phyloP scores from a whole-genome alignment of 2,113 vertebrate genomes.

The Myrmecobius fasciatus region DNA sequence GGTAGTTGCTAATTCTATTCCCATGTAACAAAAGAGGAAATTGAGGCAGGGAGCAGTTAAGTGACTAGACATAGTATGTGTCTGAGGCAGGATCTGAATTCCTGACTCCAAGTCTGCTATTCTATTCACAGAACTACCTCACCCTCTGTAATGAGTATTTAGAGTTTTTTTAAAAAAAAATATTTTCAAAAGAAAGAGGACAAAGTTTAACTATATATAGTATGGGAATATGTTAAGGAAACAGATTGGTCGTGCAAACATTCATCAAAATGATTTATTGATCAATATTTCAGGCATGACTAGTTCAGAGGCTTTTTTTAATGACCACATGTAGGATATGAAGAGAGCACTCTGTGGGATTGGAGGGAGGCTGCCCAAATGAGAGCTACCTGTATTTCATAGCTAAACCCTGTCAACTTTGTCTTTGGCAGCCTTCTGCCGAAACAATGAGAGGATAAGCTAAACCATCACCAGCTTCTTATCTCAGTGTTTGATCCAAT shows the following conservation, averaged over 20 bases:
- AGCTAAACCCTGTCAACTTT: slow-evolving; percentile 57
- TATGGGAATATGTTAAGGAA: slow-evolving; percentile 53
- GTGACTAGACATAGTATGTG: neutral
- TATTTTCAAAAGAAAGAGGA: neutral
- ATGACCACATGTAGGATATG: slow-evolving; percentile 50
- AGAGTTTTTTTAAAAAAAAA: neutral
- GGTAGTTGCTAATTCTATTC: neutral
- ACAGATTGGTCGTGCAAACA: slow-evolving; percentile 68
- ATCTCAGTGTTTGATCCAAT: slow-evolving; percentile 50
- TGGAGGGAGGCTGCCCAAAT: neutral
- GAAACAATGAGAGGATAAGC: slow-evolving; percentile 48
- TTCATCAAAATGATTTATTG: slow-evolving; percentile 79
- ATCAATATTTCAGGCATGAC: slow-evolving; percentile 75
- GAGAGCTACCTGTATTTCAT: slow-evolving; percentile 52
- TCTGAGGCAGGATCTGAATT: neutral
- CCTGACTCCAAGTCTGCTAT: neutral
- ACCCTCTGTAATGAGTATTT: neutral
- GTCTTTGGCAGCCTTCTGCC: slow-evolving; percentile 65
- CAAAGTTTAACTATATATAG: slow-evolving; percentile 29
- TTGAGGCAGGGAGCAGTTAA: neutral
- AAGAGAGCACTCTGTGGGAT: slow-evolving; percentile 62
- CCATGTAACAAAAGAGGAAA: neutral
- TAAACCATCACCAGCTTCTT: slow-evolving; percentile 48
- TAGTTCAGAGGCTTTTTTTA: slow-evolving; percentile 78
- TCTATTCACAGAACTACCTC: neutral